These are phyloP conservation scores for Pipistrellus pipistrellus DNA, from an alignment of 2,797 vertebrate genomes.

Conservation along the genomic window DNA sequence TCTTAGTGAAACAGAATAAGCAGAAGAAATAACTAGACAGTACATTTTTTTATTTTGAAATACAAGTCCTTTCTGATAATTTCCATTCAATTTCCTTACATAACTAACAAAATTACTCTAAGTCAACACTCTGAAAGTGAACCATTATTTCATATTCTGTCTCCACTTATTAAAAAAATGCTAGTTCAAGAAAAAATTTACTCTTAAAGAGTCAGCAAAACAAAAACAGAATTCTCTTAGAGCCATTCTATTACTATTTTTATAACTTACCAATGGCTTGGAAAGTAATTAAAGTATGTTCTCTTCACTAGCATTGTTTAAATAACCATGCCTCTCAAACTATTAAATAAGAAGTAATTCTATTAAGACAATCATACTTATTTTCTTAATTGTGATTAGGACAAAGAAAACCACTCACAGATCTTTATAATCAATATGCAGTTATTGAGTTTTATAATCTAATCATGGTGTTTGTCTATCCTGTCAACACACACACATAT, in stretches of 20 bases:
- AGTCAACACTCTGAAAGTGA: neutral
- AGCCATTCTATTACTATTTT: slow-evolving; percentile 17
- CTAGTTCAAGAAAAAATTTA: neutral
- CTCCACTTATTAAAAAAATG: slow-evolving; percentile 29
- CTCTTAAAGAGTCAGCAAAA: neutral
- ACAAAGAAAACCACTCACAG: neutral
- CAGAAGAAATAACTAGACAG: neutral
- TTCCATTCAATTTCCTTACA: slow-evolving; percentile 38
- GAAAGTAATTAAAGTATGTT: slow-evolving; percentile 8
- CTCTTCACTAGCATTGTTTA: neutral
- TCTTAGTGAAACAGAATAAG: neutral
- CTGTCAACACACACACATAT: neutral
- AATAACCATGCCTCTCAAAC: slow-evolving; percentile 44
- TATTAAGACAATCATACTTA: neutral
- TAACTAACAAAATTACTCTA: slow-evolving; percentile 15
- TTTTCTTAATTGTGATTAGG: neutral
- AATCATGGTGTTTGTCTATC: neutral
- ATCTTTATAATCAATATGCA: neutral
- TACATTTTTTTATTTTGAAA: slow-evolving; percentile 48
- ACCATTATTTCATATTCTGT: neutral
- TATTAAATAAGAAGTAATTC: neutral
- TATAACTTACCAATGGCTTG: neutral
- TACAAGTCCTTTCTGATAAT: slow-evolving; percentile 20
- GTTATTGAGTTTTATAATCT: slow-evolving; percentile 2
- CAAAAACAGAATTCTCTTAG: neutral